phyloP scores from a whole-genome alignment of 2,888 invertebrate species.

The Actias luna region DNA sequence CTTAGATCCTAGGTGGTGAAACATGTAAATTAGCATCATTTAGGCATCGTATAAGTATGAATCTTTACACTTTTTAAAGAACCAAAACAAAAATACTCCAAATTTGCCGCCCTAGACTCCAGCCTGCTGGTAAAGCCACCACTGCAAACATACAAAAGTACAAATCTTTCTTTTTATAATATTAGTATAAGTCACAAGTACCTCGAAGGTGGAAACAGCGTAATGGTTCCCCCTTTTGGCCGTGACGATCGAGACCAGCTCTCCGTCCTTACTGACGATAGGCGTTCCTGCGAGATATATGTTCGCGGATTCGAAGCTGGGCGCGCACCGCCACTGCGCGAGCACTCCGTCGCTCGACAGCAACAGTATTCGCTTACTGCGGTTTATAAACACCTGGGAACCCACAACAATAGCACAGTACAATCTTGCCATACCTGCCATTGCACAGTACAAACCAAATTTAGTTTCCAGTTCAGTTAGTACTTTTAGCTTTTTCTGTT shows the following conservation, averaged over 20 bases:
- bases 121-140: no score
- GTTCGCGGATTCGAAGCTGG: slow-evolving; percentile 72
- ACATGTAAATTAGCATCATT: no score
- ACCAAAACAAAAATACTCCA: no score
- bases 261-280: slow-evolving; percentile 54
- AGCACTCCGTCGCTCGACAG: slow-evolving; percentile 60
- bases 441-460: no score
- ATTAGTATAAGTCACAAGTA: slow-evolving; percentile 21
- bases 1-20: no score
- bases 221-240: slow-evolving; percentile 64
- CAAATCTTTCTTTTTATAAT: neutral
- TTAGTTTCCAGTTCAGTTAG: no score
- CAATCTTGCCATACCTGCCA: no score
- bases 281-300: slow-evolving; percentile 61
- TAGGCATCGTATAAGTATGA: no score
- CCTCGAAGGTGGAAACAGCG: slow-evolving; percentile 67
- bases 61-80: no score
- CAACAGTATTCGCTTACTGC: slow-evolving; percentile 63
- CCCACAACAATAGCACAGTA: no score
- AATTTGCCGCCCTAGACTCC: no score
- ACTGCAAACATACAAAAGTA: neutral
- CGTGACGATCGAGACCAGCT: slow-evolving; percentile 64
- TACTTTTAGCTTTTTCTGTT: no score
- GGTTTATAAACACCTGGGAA: slow-evolving; percentile 70
- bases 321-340: slow-evolving; percentile 70